Percentiles rank a stretch among this genome's conserved stretches.
Conservation (phyloP, 2,797 vertebrate species). For the Hydrocynus forskahlii region DNA sequence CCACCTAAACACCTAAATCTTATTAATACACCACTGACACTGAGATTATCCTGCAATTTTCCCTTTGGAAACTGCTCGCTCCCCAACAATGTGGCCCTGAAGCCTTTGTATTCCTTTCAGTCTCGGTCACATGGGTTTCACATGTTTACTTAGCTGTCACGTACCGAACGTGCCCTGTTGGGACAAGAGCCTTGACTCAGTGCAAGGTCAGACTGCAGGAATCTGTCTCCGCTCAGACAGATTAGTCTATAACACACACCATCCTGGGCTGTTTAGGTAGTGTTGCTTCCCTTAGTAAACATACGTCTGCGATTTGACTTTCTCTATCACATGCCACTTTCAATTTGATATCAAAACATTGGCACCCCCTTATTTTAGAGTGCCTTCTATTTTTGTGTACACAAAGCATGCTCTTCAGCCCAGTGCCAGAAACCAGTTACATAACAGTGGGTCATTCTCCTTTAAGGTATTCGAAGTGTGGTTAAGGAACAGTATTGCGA, state of each 20-base stretch:
- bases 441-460: neutral
- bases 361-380: neutral
- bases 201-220: slow-evolving; percentile 14
- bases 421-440: neutral
- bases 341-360: neutral
- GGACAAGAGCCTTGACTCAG: neutral
- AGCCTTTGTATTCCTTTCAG: neutral
- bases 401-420: neutral
- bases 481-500: no score
- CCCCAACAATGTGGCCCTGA: neutral
- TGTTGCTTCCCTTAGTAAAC: neutral
- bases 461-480: neutral
- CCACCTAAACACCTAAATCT: no score
- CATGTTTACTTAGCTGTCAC: neutral
- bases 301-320: neutral
- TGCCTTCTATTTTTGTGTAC: neutral
- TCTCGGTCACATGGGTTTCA: slow-evolving; percentile 2
- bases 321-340: no score
- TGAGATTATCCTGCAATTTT: neutral
- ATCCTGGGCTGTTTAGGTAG: neutral
- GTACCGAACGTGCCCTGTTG: neutral
- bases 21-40: no score
- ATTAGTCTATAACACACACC: no score
- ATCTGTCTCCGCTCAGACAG: neutral
- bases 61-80: no score